phyloP scores from a whole-genome alignment of 2,113 vertebrate genomes.

The Sphyrna mokarran region DNA sequence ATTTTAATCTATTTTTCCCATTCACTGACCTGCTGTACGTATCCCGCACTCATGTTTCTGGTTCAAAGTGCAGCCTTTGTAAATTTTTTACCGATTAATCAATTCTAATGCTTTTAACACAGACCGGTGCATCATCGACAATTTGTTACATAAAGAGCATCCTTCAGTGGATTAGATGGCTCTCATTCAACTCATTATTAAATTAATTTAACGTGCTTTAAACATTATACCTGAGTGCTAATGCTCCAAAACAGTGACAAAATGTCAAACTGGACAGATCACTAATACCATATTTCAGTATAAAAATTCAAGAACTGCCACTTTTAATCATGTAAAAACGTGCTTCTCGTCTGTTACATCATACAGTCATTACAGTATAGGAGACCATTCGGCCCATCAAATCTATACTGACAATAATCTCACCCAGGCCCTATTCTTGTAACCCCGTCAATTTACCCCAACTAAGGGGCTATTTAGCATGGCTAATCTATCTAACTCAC shows the following conservation, averaged over 20 bases:
- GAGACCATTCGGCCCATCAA: too few relatives aligned
- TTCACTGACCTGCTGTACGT: background rate
- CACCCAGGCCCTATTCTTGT: too few relatives aligned
- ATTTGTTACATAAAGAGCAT: background rate
- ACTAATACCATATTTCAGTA: slow-evolving; percentile 44
- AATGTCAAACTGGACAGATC: background rate
- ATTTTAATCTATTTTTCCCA: background rate
- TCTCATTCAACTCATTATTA: background rate
- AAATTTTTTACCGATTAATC: background rate
- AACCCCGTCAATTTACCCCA: too few relatives aligned
- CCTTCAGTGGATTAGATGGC: background rate
- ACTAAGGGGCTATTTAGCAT: too few relatives aligned
- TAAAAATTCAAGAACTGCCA: slow-evolving; percentile 53
- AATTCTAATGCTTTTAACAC: background rate
- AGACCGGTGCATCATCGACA: background rate
- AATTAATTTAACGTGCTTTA: background rate
- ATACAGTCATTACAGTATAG: too few relatives aligned
- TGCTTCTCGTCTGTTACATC: background rate
- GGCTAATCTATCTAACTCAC: too few relatives aligned
- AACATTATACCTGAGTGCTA: background rate
- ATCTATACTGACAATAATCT: too few relatives aligned
- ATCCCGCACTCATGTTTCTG: background rate
- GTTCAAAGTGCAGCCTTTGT: background rate
- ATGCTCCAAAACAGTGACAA: background rate
- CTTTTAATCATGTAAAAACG: slow-evolving; percentile 43